Evolutionary conservation across 2,888 invertebrate species (phyloP), one percentile per base, ranked within the genome.

Genomic region (Drosophila prostipennis): DNA sequence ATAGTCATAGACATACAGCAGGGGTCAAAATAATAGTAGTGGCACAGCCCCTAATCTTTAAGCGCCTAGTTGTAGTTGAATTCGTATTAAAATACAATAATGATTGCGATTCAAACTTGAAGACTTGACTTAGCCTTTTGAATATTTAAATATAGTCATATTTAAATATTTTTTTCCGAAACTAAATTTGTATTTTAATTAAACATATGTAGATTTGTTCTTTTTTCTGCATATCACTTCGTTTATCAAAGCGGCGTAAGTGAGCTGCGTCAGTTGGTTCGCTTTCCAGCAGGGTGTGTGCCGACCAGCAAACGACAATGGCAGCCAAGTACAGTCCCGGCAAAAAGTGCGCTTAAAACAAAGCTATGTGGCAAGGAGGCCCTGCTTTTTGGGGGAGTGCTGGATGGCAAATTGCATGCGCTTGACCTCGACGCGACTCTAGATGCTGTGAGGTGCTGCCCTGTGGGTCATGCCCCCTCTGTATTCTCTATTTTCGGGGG

Each of bases 361-460:
- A 64, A 46, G 54, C 65, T 43, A 64, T 54, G 34, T 36, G 54
- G 42, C 43, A 37, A 64, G 45, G 6, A 37, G 63, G 49, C 37
- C 13, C 19, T 43, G 63, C 29, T 51, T 51, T 60, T 10, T 10
- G 63, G 40, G 51, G 63, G 43, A 39, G 32, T 37, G 39, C 64
- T 64, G 64, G 52, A 32, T 65, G 64, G 64, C 39, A 69, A 69
- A 69, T 69, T 69, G 69, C 60, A 69, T 11, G 8, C 52, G 42
- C 70, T 70, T 70, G 70, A 70, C 70, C 70, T 70, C 70, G 69
- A 36, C 42, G 69, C 52, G 54, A 64, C 65, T 64, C 46, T 65
- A 65, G 65, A 46, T 53, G 64, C 45, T 53, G 52, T 23, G 16
- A 34, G 63, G 45, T 64, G 40, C 14, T 10, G 58, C 32, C 23